phyloP scores from a whole-genome alignment of 2,888 invertebrate species.

The Laothoe populi region DNA sequence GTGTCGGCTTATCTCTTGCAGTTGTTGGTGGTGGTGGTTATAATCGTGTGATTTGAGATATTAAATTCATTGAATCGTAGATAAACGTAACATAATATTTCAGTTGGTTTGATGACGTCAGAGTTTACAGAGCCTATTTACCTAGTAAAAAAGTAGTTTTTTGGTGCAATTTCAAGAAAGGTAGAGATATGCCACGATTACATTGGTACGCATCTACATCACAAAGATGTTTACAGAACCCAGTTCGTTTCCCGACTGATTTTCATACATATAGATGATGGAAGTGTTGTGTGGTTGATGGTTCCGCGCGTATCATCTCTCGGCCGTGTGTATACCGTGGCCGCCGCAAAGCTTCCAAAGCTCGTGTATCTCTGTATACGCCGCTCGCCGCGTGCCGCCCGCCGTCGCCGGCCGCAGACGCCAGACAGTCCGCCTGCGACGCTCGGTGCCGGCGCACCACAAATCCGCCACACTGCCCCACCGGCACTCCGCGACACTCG shows the following conservation, averaged over 20 bases:
- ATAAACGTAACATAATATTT: background rate
- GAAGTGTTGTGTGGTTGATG: too few species aligned
- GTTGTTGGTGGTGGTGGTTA: too few species aligned
- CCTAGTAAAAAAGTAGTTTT: background rate
- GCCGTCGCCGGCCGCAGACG: background rate
- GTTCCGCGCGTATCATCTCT: too few species aligned
- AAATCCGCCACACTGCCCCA: conserved; percentile 1
- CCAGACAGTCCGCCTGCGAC: conserved; percentile 38
- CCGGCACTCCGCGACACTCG: conserved; percentile 32
- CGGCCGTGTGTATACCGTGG: background rate
- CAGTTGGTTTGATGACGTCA: background rate
- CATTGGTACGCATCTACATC: too few species aligned
- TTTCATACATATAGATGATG: too few species aligned
- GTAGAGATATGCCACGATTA: too few species aligned
- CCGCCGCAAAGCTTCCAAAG: background rate
- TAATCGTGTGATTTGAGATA: background rate
- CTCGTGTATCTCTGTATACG: conserved; percentile 4
- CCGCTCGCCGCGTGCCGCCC: conserved; percentile 2
- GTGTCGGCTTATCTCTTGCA: background rate
- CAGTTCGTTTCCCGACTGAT: too few species aligned
- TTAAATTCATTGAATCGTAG: background rate
- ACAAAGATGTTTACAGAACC: too few species aligned
- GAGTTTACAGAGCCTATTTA: background rate
- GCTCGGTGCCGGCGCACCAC: conserved; percentile 24
- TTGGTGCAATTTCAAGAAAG: background rate